phyloP scores from a whole-genome alignment of 2,113 vertebrate species.

The Mugil cephalus region DNA sequence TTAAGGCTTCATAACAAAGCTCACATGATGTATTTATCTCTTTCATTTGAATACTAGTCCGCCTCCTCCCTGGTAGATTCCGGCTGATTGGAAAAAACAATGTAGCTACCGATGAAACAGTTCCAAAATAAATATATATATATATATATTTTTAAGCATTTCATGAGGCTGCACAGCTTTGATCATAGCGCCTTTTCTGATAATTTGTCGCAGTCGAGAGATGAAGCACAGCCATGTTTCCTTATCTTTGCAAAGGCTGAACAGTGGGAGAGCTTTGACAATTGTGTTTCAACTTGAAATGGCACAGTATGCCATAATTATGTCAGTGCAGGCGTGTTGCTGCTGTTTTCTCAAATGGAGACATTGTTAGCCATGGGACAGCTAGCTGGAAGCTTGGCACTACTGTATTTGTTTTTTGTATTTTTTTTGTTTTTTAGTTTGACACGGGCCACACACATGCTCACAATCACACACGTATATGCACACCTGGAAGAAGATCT shows the following conservation, averaged over 20 bases:
- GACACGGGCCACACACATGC: slow-evolving; percentile 26
- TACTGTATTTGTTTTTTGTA: slow-evolving; percentile 2
- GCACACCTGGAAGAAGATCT: slow-evolving; percentile 74
- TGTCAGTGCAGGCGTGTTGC: slow-evolving; percentile 56
- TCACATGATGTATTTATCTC: slow-evolving; percentile 28
- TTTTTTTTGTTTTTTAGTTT: slow-evolving; percentile 22
- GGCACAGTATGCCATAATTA: slow-evolving; percentile 65
- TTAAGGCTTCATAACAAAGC: slow-evolving; percentile 42
- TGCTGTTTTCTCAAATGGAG: slow-evolving; percentile 55
- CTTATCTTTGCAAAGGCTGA: slow-evolving; percentile 44
- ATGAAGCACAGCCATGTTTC: slow-evolving; percentile 38
- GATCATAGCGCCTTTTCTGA: slow-evolving; percentile 18
- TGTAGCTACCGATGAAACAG: not conserved
- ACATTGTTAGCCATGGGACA: slow-evolving; percentile 46
- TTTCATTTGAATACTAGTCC: slow-evolving; percentile 20
- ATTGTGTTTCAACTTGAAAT: slow-evolving; percentile 62
- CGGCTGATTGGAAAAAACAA: not conserved
- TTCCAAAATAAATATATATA: too few relatives aligned
- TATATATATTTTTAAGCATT: too few relatives aligned
- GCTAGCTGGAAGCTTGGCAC: slow-evolving; percentile 37
- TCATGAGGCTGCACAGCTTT: not conserved
- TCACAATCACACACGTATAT: slow-evolving; percentile 15
- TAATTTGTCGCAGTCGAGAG: slow-evolving; percentile 22
- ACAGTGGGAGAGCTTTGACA: slow-evolving; percentile 46
- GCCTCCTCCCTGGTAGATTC: not conserved